Conservation (phyloP, 2,888 invertebrate species). For the Cinara cedri region DNA sequence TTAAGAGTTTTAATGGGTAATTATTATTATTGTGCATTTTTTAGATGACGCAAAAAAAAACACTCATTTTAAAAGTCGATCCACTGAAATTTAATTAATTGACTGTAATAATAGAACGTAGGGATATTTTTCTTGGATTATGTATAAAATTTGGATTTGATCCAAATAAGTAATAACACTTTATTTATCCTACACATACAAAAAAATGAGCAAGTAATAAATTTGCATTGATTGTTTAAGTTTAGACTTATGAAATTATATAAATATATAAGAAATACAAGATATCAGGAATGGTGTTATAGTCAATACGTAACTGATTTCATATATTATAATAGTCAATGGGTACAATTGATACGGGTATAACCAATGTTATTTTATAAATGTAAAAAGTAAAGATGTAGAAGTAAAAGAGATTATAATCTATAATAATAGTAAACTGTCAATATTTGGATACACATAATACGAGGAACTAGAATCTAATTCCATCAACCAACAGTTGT, state of each 20-base stretch:
- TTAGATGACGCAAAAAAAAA: background rate
- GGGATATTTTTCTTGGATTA: background rate
- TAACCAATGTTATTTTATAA: no score
- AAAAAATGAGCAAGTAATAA: background rate
- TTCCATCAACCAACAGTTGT: no score
- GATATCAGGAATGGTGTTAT: no score
- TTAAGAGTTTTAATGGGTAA: background rate
- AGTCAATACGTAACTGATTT: no score
- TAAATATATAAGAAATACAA: no score
- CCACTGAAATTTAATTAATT: background rate
- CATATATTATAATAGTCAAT: no score
- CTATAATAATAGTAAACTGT: no score
- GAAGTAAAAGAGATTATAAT: no score
- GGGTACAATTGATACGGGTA: background rate
- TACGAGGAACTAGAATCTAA: no score
- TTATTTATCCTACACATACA: background rate
- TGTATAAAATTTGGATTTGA: background rate
- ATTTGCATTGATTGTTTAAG: background rate
- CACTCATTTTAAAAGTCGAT: background rate
- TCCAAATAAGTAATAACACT: slow-evolving; percentile 35
- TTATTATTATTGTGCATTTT: background rate
- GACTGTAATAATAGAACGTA: background rate
- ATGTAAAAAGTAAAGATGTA: no score
- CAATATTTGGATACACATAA: no score
- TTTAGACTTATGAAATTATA: background rate